A percentile compares a stretch with the other conserved stretches of the same genome.
These are phyloP conservation scores for Branchipolynoe longqiensis DNA, from an alignment of 2,888 invertebrate species.

Conservation along the genomic window DNA sequence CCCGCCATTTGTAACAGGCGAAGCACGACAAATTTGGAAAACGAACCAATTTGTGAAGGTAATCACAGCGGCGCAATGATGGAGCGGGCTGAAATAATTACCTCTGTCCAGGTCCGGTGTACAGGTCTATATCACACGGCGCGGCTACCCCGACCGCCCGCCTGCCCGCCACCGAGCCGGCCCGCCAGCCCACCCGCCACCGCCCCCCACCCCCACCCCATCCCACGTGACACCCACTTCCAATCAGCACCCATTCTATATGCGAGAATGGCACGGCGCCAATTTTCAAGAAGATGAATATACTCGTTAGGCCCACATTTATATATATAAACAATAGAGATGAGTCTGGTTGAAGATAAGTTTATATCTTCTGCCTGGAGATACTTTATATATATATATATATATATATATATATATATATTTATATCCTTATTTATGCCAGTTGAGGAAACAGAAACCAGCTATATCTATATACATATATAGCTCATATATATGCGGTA, in stretches of 20 bases:
- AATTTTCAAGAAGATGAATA: constrained; percentile 8
- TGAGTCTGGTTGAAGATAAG: too few relatives aligned
- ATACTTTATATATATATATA: too few relatives aligned
- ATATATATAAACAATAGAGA: too few relatives aligned
- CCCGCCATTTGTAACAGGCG: constrained; percentile 47
- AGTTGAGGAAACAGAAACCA: too few relatives aligned
- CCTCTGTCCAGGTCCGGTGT: constrained; percentile 41
- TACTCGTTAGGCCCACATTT: too few relatives aligned
- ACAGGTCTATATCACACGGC: constrained; percentile 44
- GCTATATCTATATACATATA: too few relatives aligned
- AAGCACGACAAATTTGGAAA: constrained; percentile 54
- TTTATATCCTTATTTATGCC: too few relatives aligned
- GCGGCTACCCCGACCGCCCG: background rate
- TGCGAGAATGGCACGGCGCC: background rate
- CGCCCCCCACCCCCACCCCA: background rate
- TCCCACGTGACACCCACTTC: background rate
- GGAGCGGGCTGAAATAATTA: constrained; percentile 55
- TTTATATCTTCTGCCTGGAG: too few relatives aligned
- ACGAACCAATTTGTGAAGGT: constrained; percentile 57
- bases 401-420: too few relatives aligned
- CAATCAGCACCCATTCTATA: background rate
- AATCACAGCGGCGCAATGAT: constrained; percentile 49
- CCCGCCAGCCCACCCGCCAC: background rate
- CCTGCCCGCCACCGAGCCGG: background rate
- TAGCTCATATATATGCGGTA: too few relatives aligned